Conservation (phyloP, 2,888 invertebrate species). For the Muscina levida region DNA sequence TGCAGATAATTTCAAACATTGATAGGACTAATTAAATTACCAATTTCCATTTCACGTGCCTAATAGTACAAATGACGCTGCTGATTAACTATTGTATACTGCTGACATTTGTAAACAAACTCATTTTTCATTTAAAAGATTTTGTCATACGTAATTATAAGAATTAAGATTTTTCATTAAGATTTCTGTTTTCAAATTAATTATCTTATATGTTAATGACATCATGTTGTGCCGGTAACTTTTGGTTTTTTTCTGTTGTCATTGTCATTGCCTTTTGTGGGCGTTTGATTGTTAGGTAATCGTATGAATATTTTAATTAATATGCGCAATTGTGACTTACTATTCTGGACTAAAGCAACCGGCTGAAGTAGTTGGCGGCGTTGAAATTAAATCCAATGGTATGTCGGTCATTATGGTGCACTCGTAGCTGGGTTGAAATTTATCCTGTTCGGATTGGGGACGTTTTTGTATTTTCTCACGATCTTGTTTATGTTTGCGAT, state of each 20-base stretch:
- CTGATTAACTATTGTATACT: no score
- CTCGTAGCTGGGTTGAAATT: slow-evolving; percentile 97
- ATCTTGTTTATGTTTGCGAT: slow-evolving; percentile 98
- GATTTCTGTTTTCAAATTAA: background rate
- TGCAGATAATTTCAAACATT: no score
- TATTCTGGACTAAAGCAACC: slow-evolving; percentile 80
- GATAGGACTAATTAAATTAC: no score
- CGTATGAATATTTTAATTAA: slow-evolving; percentile 32
- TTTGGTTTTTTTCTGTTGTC: background rate
- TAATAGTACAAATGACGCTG: no score
- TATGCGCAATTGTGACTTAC: slow-evolving; percentile 72
- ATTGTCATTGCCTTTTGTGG: background rate
- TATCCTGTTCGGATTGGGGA: slow-evolving; percentile 90
- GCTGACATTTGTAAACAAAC: no score
- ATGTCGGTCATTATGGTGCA: slow-evolving; percentile 96
- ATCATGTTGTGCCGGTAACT: background rate
- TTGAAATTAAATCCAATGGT: slow-evolving; percentile 79
- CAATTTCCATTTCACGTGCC: no score
- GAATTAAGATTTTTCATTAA: background rate
- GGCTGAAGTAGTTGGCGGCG: slow-evolving; percentile 68
- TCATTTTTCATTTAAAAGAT: background rate
- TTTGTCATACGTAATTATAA: background rate
- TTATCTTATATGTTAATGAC: slow-evolving; percentile 5
- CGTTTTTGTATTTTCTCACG: slow-evolving; percentile 95
- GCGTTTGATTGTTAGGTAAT: background rate